A percentile compares a stretch with the other conserved stretches of the same genome.
Conservation (phyloP, 2,888 invertebrate genomes). For the Elysia crispata region DNA sequence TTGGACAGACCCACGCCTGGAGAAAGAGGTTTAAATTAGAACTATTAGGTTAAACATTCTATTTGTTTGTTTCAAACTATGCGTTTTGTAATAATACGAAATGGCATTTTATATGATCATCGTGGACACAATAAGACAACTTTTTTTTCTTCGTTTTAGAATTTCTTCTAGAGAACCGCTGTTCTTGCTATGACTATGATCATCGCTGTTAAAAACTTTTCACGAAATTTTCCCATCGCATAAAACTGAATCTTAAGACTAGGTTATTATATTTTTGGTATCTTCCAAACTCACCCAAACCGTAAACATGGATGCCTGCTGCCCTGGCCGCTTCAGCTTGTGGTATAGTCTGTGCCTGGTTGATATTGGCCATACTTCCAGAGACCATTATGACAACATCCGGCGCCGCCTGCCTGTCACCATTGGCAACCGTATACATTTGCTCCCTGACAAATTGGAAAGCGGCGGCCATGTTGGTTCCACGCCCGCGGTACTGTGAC, state of each 20-base stretch:
- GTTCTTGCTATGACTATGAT: too few species aligned
- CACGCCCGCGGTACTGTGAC: slow-evolving; percentile 62
- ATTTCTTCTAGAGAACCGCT: too few species aligned
- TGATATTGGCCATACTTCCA: slow-evolving; percentile 59
- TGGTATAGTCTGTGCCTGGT: slow-evolving; percentile 59
- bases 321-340: slow-evolving; percentile 60
- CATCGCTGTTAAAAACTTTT: too few species aligned
- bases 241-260: too few species aligned
- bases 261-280: too few species aligned
- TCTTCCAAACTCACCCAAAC: slow-evolving; percentile 60
- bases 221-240: too few species aligned
- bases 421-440: slow-evolving; percentile 66
- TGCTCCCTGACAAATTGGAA: slow-evolving; percentile 57
- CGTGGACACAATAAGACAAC: too few species aligned
- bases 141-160: too few species aligned
- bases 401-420: slow-evolving; percentile 63
- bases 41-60: neutral
- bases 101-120: too few species aligned
- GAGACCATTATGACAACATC: slow-evolving; percentile 65
- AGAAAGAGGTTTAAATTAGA: neutral
- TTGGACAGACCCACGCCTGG: slow-evolving; percentile 63
- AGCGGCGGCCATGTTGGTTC: slow-evolving; percentile 66
- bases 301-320: slow-evolving; percentile 65
- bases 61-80: neutral
- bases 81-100: neutral